phyloP scores from a whole-genome alignment of 2,888 invertebrate species.

The Hyposoter didymator region DNA sequence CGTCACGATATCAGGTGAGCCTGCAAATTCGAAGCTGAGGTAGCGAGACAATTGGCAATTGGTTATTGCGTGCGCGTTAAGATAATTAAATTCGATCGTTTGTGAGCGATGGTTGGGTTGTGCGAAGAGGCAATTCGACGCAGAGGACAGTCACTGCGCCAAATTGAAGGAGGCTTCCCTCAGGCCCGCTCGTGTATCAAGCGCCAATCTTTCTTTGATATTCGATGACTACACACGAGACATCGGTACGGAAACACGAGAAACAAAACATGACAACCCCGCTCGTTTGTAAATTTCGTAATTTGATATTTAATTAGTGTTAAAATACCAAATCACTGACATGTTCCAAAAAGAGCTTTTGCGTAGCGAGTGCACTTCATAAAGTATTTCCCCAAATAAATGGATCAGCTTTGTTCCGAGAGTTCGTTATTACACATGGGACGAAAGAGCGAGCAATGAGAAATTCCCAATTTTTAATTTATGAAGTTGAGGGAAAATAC shows the following conservation, averaged over 20 bases:
- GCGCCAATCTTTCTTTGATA: conserved; percentile 77
- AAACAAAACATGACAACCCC: conserved; percentile 43
- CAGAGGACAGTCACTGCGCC: conserved; percentile 28
- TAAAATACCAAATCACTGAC: conserved; percentile 73
- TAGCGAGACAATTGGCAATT: conserved; percentile 40
- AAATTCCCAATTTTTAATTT: conserved; percentile 50
- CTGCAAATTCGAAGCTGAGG: conserved; percentile 24
- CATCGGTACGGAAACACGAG: conserved; percentile 34
- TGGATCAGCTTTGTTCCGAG: conserved; percentile 57
- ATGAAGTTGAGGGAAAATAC: not conserved
- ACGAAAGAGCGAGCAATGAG: conserved; percentile 1
- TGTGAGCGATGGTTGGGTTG: conserved; percentile 54
- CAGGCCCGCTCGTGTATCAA: conserved; percentile 74
- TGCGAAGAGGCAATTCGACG: conserved; percentile 16
- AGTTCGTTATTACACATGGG: conserved; percentile 37
- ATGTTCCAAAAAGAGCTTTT: conserved; percentile 68
- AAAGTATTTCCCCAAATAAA: conserved; percentile 33
- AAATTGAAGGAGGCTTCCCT: conserved; percentile 43
- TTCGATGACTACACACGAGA: conserved; percentile 70
- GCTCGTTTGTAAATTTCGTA: conserved; percentile 69
- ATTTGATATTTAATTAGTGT: conserved; percentile 81
- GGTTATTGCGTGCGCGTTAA: conserved; percentile 65
- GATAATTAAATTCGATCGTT: conserved; percentile 73
- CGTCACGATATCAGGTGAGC: conserved; percentile 40
- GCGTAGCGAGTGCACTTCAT: conserved; percentile 1